Base-by-base conservation (phyloP, 2,113 vertebrate species). In the Eulacestoma nigropectus region DNA sequence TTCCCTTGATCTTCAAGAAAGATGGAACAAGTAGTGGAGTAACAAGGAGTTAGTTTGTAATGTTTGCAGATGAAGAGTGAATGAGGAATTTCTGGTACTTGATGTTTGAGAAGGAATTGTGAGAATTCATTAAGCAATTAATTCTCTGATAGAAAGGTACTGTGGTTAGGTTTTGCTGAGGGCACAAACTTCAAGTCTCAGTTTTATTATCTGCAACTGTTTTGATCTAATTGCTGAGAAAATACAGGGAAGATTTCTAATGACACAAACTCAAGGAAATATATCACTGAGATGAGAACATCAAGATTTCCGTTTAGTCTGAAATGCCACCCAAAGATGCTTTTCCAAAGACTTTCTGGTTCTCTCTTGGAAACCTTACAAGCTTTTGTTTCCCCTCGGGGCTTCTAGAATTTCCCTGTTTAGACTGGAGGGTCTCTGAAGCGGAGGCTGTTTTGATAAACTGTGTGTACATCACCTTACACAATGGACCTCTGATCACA, bases 321-420 rank as follows among this genome's bases (percentile, higher is more conserved):
- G 52, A 83, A 96, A 92, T 90, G 79, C 75, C 82, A 95, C 93
- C 93, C 74, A 84, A 91, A 88, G 67, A 93, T 88, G 32, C 68
- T 95, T 96, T 93, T 90, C 90, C 72, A 92, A 84, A 95, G 87
- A 37, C 44, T 88, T 91, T 93, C 56, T 96, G 35, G 32, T 90
- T 83, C 79, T 93, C 23, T 92, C 52, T 86, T 95, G 92, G 79
- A 97, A 95, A 47, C 29, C 44, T 95, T 86, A 74, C 72, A 83
- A 74, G 85, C 55, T 55, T 88, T 93, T 97, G 81, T 93, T 97
- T 95, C 75, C 96, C 68, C 90, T 80, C 0, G 52, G 90, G 96
- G 84, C 89, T 87, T 91, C 87, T 87, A 97, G 96, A 97, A 97
- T 96, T 97, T 96, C 96, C 96, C 88, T 96, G 95, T 97, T 97